Base-by-base conservation (phyloP, 92 coral and sea anemone genomes). In the Porites cylindrica region DNA sequence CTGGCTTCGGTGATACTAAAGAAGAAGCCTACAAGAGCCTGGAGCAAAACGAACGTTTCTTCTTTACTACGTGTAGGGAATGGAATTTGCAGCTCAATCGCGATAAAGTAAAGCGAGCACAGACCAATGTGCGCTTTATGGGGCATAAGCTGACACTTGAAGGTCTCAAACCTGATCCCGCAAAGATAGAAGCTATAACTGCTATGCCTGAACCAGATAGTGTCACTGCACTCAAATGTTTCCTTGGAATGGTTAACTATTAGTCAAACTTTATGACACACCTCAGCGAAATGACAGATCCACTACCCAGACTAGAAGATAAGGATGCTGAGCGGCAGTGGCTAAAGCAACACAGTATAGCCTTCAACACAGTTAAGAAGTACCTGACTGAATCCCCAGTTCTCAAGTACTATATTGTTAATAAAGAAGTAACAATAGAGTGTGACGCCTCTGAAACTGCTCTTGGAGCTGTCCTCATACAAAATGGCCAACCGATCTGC, bases 231-330 rank as follows among this genome's bases (percentile, higher is more conserved):
- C 81, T 80, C 19, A 81, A 88, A 76, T 5, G 87, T 16, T 88
- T 88, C 74, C 66, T 73, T 16, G 82, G 91, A 54, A 88, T 88
- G 91, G 91, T 88, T 24, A 88, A 88, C 61, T 80, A 81, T 43
- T 82, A 79, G 7, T 64, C 81, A 18, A 87, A 87, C 26, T 87
- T 87, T 80, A 14, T 87, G 62, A 86, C 86, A 21, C 75, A 60
- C 53, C 71, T 88, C 43, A 70, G 81, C 51, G 87, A 81, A 43
- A 74, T 88, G 87, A 81, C 87, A 8, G 82, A 81, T 32, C 82
- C 82, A 14, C 67, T 81, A 14, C 82, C 83, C 8, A 72, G 78
- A 66, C 68, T 88, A 10, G 87, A 72, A 1, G 78, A 72, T 79
- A 88, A 81, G 54, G 82, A 88, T 38, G 82, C 65, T 1, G 91